Conservation (phyloP, 2,888 invertebrate genomes). For the Aplocera efformata region DNA sequence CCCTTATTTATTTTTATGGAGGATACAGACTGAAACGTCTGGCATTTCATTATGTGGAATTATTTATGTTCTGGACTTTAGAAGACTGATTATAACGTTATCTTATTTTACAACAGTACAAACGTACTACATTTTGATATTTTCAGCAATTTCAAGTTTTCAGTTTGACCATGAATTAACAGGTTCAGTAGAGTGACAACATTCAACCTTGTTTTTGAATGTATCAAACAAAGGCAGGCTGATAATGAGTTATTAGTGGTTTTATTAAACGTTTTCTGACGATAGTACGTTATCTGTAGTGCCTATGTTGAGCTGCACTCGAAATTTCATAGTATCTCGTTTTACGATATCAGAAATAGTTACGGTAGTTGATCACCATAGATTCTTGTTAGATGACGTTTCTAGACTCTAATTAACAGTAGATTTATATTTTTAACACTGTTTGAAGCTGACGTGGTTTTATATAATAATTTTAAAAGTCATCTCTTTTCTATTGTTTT, state of each 20-base stretch:
- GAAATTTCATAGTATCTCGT: slow-evolving; percentile 50
- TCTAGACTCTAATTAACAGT: too few relatives aligned
- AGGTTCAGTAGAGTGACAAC: slow-evolving; percentile 15
- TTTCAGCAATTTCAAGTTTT: neutral
- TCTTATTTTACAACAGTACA: too few relatives aligned
- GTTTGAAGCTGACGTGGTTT: too few relatives aligned
- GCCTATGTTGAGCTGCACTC: slow-evolving; percentile 31
- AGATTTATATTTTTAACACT: too few relatives aligned
- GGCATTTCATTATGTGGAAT: slow-evolving; percentile 14
- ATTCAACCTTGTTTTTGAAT: slow-evolving; percentile 18
- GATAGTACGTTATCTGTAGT: slow-evolving; percentile 54
- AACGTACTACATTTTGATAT: too few relatives aligned
- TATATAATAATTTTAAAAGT: too few relatives aligned
- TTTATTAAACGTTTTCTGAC: slow-evolving; percentile 40
- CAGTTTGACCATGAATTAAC: slow-evolving; percentile 7
- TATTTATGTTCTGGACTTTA: neutral
- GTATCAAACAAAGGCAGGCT: slow-evolving; percentile 29
- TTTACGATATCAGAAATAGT: slow-evolving; percentile 48
- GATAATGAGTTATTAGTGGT: slow-evolving; percentile 29
- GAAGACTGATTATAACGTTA: neutral
- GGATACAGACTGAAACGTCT: slow-evolving; percentile 16
- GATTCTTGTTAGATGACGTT: slow-evolving; percentile 41
- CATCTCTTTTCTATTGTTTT: too few relatives aligned
- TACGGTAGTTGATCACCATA: slow-evolving; percentile 40
- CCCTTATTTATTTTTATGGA: slow-evolving; percentile 30